phyloP scores from a whole-genome alignment of 2,888 invertebrate species.

The Pristionchus arcanus region DNA sequence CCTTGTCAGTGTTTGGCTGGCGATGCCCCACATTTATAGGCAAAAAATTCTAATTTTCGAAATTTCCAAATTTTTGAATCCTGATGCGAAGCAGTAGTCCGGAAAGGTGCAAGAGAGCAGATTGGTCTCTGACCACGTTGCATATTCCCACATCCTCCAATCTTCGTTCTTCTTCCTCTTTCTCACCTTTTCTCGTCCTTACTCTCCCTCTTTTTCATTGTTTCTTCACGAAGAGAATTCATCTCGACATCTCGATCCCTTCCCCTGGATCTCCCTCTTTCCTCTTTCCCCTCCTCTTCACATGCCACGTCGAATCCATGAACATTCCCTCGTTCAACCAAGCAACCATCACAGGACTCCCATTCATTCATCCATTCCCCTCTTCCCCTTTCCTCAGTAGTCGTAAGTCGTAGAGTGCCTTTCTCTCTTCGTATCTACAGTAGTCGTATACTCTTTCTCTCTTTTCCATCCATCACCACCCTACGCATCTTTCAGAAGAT shows the following conservation, averaged over 20 bases:
- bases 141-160: background rate
- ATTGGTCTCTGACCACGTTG: background rate
- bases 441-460: too few species aligned
- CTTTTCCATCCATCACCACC: too few species aligned
- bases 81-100: too few species aligned
- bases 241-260: constrained; percentile 41
- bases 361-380: background rate
- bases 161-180: constrained; percentile 36
- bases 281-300: background rate
- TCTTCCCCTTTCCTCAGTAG: background rate
- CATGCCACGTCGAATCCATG: constrained; percentile 29
- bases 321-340: constrained; percentile 4
- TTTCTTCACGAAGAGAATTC: background rate
- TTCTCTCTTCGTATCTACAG: too few species aligned
- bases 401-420: too few species aligned
- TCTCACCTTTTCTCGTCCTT: background rate
- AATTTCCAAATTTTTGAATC: background rate
- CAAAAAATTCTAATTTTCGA: too few species aligned
- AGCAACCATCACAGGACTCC: background rate
- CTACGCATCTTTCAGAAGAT: too few species aligned
- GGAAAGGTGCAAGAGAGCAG: background rate
- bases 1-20: background rate
- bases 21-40: background rate
- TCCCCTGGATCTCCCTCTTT: constrained; percentile 14
- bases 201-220: background rate